Evolutionary conservation across 2,797 vertebrate genomes (phyloP), one percentile per base, ranked within the genome.

Genomic region (Peromyscus nudipes): DNA sequence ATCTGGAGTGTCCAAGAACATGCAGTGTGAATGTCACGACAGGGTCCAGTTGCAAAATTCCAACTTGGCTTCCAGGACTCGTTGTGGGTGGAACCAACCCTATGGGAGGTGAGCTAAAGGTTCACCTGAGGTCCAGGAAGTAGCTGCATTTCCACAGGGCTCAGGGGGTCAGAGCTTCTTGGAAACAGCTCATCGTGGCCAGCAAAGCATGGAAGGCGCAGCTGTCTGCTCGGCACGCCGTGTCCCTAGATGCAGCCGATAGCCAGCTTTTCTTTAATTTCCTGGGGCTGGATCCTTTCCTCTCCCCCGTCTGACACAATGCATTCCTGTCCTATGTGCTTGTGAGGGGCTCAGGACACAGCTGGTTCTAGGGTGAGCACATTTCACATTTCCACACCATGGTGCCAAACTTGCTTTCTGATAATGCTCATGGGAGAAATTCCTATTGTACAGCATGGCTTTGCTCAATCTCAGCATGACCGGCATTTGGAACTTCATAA

Each of bases 91-190:
- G 40, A 46, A 23, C 55, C 31, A 46, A 23, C 55, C 31, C 23
- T 62, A 31, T 60, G n/a, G 17, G 34, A 34, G 17, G 37, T 0
- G 27, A 83, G 37, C 87, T 64, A 62, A 75, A 89, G 86, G 75
- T 64, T 79, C 88, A 65, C 75, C 75, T 65, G 88, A 87, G 60
- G 67, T 55, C 60, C 67, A 81, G 92, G 82, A 82, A 69, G 49
- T 91, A 65, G n/a, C 57, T 37, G 57, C 5, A 2, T 37, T 65
- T 91, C 27, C 64, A 60, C 31, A 71, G 89, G 52, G 46, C 43
- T 73, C 71, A 29, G 37, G 86, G 25, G 27, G n/a, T 81, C n/a
- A 52, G 76, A 6, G 11, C 76, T 79, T 86, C 76, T 64, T 1
- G 46, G 83, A 86, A 84, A 64, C 62, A n/a, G n/a, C 34, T 4